Evolutionary conservation across 2,888 invertebrate genomes (phyloP).

Genomic region (Perithous albicinctus): DNA sequence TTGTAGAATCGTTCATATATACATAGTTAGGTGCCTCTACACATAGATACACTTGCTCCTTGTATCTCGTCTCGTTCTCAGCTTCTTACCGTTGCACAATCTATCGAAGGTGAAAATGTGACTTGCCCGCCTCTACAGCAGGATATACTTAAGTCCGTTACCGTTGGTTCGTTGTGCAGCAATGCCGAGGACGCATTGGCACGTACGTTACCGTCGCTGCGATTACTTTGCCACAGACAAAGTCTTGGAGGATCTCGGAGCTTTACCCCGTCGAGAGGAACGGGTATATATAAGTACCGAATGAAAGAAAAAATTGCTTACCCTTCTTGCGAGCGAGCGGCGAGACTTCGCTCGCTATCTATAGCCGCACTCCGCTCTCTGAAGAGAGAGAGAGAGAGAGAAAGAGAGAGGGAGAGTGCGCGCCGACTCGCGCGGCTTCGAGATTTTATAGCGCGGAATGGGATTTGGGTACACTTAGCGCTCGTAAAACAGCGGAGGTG

Average conservation of each 20-base stretch:
- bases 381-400: background rate
- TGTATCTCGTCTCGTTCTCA: background rate
- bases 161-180: slow-evolving; percentile 11
- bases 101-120: slow-evolving; percentile 22
- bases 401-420: slow-evolving; percentile 8
- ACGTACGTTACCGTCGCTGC: slow-evolving; percentile 14
- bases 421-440: slow-evolving; percentile 50
- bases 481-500: slow-evolving; percentile 82
- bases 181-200: background rate
- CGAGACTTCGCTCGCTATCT: slow-evolving; percentile 20
- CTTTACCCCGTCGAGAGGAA: background rate
- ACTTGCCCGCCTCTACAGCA: background rate
- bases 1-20: no score
- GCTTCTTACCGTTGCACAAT: slow-evolving; percentile 10
- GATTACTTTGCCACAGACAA: slow-evolving; percentile 35
- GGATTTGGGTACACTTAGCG: slow-evolving; percentile 83
- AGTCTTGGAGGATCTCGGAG: slow-evolving; percentile 18
- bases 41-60: background rate
- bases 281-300: slow-evolving; percentile 1
- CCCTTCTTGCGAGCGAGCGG: slow-evolving; percentile 4
- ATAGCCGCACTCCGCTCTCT: slow-evolving; percentile 3
- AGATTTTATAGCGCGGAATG: slow-evolving; percentile 73
- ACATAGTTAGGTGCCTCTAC: background rate
- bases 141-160: slow-evolving; percentile 16
- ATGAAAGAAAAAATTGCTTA: slow-evolving; percentile 45